These are phyloP conservation scores for Anadara kagoshimensis DNA, from an alignment of 1,140 invertebrate species.

Conservation along the genomic window DNA sequence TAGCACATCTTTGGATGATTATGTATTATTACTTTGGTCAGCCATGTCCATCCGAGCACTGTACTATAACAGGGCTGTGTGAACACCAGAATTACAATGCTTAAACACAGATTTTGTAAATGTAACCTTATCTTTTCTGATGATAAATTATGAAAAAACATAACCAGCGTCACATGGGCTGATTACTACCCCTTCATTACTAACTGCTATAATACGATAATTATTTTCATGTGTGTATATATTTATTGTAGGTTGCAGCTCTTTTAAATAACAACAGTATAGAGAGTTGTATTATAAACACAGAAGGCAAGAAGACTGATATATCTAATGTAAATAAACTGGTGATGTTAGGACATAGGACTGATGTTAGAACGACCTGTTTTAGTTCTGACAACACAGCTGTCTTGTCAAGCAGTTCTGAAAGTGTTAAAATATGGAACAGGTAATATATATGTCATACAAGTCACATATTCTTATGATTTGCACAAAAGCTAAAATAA, in stretches of 20 bases:
- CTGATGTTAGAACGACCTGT: slow-evolving; percentile 88
- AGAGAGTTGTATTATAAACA: slow-evolving; percentile 74
- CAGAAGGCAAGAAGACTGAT: slow-evolving; percentile 75
- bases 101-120: too few species aligned
- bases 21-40: too few species aligned
- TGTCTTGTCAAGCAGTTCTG: slow-evolving; percentile 85
- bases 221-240: too few species aligned
- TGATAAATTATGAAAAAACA: too few species aligned
- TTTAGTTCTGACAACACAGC: slow-evolving; percentile 88
- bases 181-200: too few species aligned
- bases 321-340: slow-evolving; percentile 77
- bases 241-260: slow-evolving; percentile 69
- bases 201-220: too few species aligned
- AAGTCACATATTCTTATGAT: not conserved
- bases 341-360: slow-evolving; percentile 86
- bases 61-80: too few species aligned
- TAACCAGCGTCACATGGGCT: too few species aligned
- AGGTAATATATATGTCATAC: slow-evolving; percentile 75
- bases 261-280: slow-evolving; percentile 75
- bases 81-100: too few species aligned
- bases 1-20: too few species aligned
- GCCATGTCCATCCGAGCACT: too few species aligned
- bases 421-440: slow-evolving; percentile 96
- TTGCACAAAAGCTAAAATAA: not conserved
- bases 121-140: too few species aligned